Base-by-base conservation (phyloP, 2,888 invertebrate species). In the Mesodorylaimus sp. region DNA sequence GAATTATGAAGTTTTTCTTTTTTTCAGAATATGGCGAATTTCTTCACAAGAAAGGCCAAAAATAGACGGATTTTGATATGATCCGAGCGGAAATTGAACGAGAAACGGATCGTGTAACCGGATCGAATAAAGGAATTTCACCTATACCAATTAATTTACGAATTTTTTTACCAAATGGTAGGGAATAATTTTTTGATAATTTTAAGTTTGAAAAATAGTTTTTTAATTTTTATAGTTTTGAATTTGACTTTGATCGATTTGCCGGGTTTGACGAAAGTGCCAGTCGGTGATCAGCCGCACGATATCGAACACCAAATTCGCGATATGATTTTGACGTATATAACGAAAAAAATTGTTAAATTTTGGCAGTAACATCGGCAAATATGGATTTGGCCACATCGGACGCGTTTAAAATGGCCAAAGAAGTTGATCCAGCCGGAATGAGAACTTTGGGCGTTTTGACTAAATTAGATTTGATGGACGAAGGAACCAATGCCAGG, bases 401-500 rank as follows among this genome's bases (percentile, higher is more conserved):
- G 51, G 97, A 97, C 75, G 95, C 95, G 54, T 76, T 97, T 49
- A 95, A 95, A 74, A 76, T 97, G 67, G 88, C 95, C 66, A 91
- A 89, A 74, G 89, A 91, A 73, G 91, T 91, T 29, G 93, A 95
- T 73, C 85, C 84, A 26, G 83, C 84, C 75, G 88, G 86, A 70
- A 77, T 91, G 39, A 80, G 97, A 61, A 97, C 97, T 16, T 97
- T 99, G 68, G 97, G 97, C 68, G 97, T 99, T 29, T 86, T 99
- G 56, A 99, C 97, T 47, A 97, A 99, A 70, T 73, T 99, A 60
- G 97, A 99, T 75, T 76, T 99, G 70, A 97, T 99, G 95, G 97
- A 99, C 69, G 93, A 97, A 65, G 97, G 97, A 49, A 97, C 97
- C 21, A 97, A 99, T 73, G 97, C 97, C 3, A 77, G 88, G 50